Evolutionary conservation across 2,888 invertebrate genomes (phyloP), one percentile per base, ranked within the genome.

Genomic region (Drosophila mimetica): DNA sequence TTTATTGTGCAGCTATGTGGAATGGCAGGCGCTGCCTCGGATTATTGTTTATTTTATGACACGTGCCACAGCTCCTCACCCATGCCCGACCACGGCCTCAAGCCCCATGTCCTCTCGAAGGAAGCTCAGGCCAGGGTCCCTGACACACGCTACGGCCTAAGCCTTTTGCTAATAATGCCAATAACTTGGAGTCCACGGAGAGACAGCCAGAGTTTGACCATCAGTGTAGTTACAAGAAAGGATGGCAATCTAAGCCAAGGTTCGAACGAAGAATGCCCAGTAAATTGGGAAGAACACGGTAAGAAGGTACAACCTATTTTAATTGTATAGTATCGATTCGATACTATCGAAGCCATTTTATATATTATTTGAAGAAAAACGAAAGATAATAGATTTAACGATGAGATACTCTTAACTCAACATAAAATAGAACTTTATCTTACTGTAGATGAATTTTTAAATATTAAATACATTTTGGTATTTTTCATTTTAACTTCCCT

Each of bases 41-140:
- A 88, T 86, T 85, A 86, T 86, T 86, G 86, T 86, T 84, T 83
- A 83, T 86, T 84, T 88, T 84, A 88, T 88, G 86, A 88, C 84
- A 84, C 84, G 84, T 84, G 84, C 77, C 82, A 64, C 44, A 50
- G 44, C 57, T 37, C 32, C 48, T 14, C 58, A 11, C 53, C 34
- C 18, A 22, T n/a, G 11, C 18, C 13, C 39, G 28, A 3, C 18
- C 37, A 6, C 39, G n/a, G 20, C 39, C 30, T 22, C 37, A n/a
- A 42, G 52, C 57, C 20, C 52, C 65, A 39, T 55, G 16, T 50
- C 36, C 22, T 14, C 25, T 42, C 22, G 30, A n/a, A 46, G 11
- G 50, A 25, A 41, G 71, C 64, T 57, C 55, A 37, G 34, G 63
- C 34, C 51, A 65, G 73, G 85, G 61, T 30, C 36, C 53, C 79